Percentiles rank a stretch among this genome's conserved stretches.
phyloP scores from a whole-genome alignment of 2,888 invertebrate genomes.

The Amphipoea lucens region DNA sequence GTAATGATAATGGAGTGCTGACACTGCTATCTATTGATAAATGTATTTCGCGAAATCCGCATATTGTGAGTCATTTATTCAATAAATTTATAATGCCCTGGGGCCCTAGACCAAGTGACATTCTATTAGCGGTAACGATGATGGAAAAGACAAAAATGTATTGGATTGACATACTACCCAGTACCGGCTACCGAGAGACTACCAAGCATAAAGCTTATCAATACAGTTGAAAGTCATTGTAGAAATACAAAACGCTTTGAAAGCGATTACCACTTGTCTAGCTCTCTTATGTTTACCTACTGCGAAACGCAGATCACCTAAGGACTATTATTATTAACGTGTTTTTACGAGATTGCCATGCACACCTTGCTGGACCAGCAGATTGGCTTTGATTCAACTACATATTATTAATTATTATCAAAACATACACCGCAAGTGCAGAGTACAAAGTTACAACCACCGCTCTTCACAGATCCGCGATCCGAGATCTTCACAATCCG shows the following conservation, averaged over 20 bases:
- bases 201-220: not conserved
- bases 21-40: not conserved
- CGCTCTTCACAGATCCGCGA: not conserved
- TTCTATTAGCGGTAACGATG: not conserved
- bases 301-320: not conserved
- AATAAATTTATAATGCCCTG: not conserved
- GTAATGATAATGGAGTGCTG: slow-evolving; percentile 11
- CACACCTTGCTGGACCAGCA: not conserved
- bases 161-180: not conserved
- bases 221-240: not conserved
- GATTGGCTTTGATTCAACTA: not conserved
- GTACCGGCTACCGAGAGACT: not conserved
- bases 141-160: not conserved
- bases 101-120: not conserved
- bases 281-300: not conserved
- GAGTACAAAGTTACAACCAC: not conserved
- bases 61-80: not conserved
- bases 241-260: not conserved
- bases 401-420: not conserved
- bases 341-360: not conserved
- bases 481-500: too few relatives aligned
- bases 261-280: not conserved
- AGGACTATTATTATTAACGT: not conserved
- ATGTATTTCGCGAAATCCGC: not conserved
- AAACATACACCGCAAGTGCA: not conserved